A percentile compares a stretch with the other conserved stretches of the same genome.
phyloP scores from a whole-genome alignment of 2,888 invertebrate genomes.

The Ecliptopera silaceata region DNA sequence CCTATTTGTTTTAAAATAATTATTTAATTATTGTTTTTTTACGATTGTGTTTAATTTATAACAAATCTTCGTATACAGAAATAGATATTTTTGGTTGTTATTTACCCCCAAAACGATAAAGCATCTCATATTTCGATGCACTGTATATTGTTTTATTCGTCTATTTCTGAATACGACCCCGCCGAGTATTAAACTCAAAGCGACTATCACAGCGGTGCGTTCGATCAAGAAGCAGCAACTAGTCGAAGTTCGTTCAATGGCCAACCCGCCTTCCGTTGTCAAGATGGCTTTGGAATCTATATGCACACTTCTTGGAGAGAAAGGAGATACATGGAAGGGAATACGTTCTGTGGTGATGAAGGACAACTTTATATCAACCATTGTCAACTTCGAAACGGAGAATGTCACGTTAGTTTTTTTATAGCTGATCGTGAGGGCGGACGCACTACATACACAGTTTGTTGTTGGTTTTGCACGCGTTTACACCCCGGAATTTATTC shows the following conservation, averaged over 20 bases:
- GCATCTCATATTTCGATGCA: no score
- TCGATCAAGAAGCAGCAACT: constrained; percentile 98
- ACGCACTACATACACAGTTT: not conserved
- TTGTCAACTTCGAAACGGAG: constrained; percentile 97
- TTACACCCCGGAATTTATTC: not conserved
- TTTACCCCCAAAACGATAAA: no score
- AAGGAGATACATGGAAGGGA: constrained; percentile 96
- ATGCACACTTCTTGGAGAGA: constrained; percentile 95
- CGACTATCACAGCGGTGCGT: constrained; percentile 89
- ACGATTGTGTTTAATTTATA: constrained; percentile 1
- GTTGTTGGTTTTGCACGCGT: not conserved
- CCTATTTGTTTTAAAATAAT: constrained; percentile 20
- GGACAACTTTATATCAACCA: constrained; percentile 97
- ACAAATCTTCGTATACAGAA: constrained; percentile 20
- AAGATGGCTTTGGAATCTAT: constrained; percentile 97
- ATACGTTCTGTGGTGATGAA: constrained; percentile 95
- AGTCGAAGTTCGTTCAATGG: constrained; percentile 97
- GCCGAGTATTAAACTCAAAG: constrained; percentile 55
- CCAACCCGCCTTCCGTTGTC: constrained; percentile 95
- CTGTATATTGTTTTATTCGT: not conserved
- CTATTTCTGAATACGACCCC: constrained; percentile 20
- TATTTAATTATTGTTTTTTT: constrained; percentile 7
- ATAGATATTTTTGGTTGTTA: not conserved
- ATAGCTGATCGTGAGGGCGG: not conserved
- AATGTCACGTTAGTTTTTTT: constrained; percentile 92